A percentile compares a stretch with the other conserved stretches of the same genome.
Conservation (phyloP, 2,888 invertebrate species). For the Candidula unifasciata region DNA sequence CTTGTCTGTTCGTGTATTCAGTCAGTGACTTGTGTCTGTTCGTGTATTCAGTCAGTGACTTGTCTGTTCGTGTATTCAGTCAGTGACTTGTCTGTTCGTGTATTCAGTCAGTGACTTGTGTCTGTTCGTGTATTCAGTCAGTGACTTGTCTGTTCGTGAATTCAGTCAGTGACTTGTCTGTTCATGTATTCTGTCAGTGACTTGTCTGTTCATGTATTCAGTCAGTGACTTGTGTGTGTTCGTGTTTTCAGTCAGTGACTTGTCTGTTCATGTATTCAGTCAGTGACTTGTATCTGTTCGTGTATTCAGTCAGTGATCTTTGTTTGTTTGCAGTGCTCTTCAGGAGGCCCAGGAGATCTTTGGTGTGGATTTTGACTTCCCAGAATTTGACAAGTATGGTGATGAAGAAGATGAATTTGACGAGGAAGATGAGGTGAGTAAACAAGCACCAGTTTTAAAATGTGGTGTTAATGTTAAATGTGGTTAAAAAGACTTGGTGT, state of each 20-base stretch:
- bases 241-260: background rate
- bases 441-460: background rate
- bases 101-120: no score
- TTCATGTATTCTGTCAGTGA: no score
- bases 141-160: no score
- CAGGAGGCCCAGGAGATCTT: constrained; percentile 99
- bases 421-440: constrained; percentile 72
- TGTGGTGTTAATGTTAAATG: background rate
- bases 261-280: background rate
- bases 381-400: constrained; percentile 78
- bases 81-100: no score
- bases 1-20: no score
- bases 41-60: no score
- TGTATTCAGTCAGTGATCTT: background rate
- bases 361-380: constrained; percentile 94
- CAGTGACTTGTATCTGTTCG: background rate
- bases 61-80: no score
- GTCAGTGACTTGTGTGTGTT: background rate
- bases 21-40: no score
- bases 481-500: background rate
- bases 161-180: no score
- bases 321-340: constrained; percentile 82
- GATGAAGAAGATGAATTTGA: constrained; percentile 74
- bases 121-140: no score
- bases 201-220: no score